phyloP scores from a whole-genome alignment of 2,113 vertebrate species.

The Hippocampus zosterae region DNA sequence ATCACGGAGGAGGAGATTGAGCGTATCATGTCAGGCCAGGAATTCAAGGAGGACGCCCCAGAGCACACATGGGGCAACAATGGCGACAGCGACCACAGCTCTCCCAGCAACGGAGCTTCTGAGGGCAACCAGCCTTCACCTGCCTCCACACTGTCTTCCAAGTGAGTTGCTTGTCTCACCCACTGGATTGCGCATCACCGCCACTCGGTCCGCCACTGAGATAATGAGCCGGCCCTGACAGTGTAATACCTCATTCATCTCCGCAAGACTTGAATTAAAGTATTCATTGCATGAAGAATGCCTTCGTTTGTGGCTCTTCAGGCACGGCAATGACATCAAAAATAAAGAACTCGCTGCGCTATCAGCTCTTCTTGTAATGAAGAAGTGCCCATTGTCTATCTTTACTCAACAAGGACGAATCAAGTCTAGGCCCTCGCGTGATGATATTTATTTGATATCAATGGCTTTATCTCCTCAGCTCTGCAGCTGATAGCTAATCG shows the following conservation, averaged over 20 bases:
- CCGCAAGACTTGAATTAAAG: constrained; percentile 34
- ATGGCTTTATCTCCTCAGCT: constrained; percentile 41
- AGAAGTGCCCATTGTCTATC: constrained; percentile 54
- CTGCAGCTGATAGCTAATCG: constrained; percentile 25
- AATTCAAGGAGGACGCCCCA: constrained; percentile 93
- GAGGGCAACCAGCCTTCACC: constrained; percentile 98
- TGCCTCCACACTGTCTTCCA: constrained; percentile 92
- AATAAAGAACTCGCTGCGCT: constrained; percentile 46
- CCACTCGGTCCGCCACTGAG: constrained; percentile 28
- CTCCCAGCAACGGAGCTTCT: constrained; percentile 90
- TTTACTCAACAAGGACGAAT: constrained; percentile 57
- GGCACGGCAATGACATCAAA: constrained; percentile 35
- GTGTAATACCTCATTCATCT: constrained; percentile 41
- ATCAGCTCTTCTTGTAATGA: constrained; percentile 44
- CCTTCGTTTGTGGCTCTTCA: constrained; percentile 38
- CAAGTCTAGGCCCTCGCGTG: constrained; percentile 42
- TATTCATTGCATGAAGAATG: constrained; percentile 54
- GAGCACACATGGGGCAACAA: constrained; percentile 93
- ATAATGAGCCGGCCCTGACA: constrained; percentile 57
- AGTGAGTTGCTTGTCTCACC: constrained; percentile 72
- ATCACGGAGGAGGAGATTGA: constrained; percentile 99
- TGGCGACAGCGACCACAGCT: constrained; percentile 96
- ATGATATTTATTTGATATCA: constrained; percentile 45
- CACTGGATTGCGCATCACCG: not conserved
- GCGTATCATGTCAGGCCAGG: constrained; percentile 97